phyloP scores from a whole-genome alignment of 1,140 invertebrate genomes.

The honey bee (Apis mellifera) region Amel_HAv3.1 CM009938.2:3101001-3101500 shows the following conservation, averaged over 20 bases:
- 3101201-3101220: not conserved
- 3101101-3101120: slow-evolving; percentile 55
- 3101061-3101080: slow-evolving; percentile 60
- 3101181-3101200: not conserved
- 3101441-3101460: no score
- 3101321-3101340: no score
- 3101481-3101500: no score
- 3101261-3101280: no score
- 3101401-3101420: no score
- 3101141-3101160: slow-evolving; percentile 44
- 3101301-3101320: no score
- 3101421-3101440: no score
- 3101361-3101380: no score
- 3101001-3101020: not conserved
- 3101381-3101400: no score
- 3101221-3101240: not conserved
- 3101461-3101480: not conserved
- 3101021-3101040: slow-evolving; percentile 54
- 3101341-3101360: no score
- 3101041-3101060: slow-evolving; percentile 58
- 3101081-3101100: not conserved
- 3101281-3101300: no score
- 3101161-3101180: slow-evolving; percentile 20
- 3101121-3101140: slow-evolving; percentile 32
- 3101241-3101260: no score